phyloP scores from a whole-genome alignment of 2,113 vertebrate genomes.

The Galemys pyrenaicus region DNA sequence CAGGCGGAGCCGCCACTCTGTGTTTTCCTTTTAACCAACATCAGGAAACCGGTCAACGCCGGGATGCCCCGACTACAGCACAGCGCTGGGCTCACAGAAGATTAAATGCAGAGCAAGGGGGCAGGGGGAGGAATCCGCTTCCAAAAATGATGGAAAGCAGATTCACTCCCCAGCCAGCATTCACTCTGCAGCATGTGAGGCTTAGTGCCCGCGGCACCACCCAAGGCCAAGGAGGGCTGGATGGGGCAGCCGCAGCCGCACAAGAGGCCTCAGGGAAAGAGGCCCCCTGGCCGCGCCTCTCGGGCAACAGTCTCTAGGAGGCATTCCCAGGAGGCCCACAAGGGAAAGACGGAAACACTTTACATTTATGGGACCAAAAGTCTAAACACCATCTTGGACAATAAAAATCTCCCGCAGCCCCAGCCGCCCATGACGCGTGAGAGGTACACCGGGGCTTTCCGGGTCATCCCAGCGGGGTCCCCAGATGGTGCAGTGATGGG shows the following conservation, averaged over 20 bases:
- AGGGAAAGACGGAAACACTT: not conserved
- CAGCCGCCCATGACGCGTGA: not conserved
- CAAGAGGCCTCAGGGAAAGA: not conserved
- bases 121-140: constrained; percentile 38
- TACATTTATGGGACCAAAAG: not conserved
- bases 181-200: not conserved
- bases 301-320: not conserved
- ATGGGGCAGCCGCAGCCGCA: not conserved
- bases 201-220: not conserved
- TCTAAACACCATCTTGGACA: not conserved
- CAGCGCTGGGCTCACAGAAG: not conserved
- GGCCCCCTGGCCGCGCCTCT: no score
- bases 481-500: not conserved
- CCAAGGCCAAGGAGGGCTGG: not conserved
- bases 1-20: not conserved
- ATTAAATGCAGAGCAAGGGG: constrained; percentile 57
- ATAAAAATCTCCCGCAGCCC: not conserved
- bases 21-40: not conserved
- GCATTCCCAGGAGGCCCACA: not conserved
- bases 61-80: not conserved
- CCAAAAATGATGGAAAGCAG: constrained; percentile 58
- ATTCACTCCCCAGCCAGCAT: not conserved
- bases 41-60: not conserved
- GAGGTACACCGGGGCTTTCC: no score
- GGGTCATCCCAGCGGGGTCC: not conserved